Base-by-base conservation (phyloP, 2,888 invertebrate species). In the Barypeithes pellucidus region DNA sequence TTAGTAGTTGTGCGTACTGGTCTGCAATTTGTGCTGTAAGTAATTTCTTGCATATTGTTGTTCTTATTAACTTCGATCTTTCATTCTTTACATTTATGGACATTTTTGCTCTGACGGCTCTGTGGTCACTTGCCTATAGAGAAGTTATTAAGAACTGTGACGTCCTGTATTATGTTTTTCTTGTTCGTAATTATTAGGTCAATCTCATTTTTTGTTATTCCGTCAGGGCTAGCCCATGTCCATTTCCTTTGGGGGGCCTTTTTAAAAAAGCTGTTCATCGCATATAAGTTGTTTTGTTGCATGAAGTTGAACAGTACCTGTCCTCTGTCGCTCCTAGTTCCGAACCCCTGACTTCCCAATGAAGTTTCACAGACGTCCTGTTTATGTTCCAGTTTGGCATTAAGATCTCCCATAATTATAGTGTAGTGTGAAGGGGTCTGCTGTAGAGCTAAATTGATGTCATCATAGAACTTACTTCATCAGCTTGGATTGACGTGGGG, bases 261-360 rank as follows among this genome's bases (percentile, higher is more conserved):
- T 20, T 45, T 65, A 29, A 65, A 65, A 14, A 65, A 65, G 33
- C 36, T 52, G 14, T 65, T 65, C 12, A 65, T 52, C 24, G 33
- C 36, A 12, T 50, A 16, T 8, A 65, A 33, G 14, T 36, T 29
- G 2, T 65, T 11, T n/a, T 52, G 24, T 0, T 22, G 62, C 11
- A 52, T 16, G 43, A 65, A 65, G 16, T 52, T 29, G 11, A 52
- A 0, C 18, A 65, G 52, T 52, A 5, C 5, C 24, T 24, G 24
- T 24, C 24, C 24, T 24, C 24, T 24, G 24, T 5, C 24, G 24
- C 5, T 33, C 8, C 65, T 24, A 36, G 18, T 29, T 11, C 47
- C 36, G 11, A 36, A 8, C 12, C 36, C 36, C 8, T 36, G 36
- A 11, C 9, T 2, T 36, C 36, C 36, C 36, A 36, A 36, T 8